These are phyloP conservation scores for Diorhabda sublineata DNA, from an alignment of 1,140 invertebrate species.

Conservation along the genomic window DNA sequence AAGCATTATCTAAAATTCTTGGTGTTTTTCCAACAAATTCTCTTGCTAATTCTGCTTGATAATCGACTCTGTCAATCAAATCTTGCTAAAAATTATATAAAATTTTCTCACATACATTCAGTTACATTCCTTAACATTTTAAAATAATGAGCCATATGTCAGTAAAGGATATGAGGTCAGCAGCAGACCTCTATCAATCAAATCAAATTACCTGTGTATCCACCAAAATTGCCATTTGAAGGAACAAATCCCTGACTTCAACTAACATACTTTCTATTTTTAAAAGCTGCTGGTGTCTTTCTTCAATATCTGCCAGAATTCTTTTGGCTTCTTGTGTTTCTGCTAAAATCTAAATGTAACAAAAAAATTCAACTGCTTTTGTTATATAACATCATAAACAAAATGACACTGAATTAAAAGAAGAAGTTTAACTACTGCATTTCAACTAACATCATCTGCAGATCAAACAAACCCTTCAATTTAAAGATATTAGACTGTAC, in stretches of 20 bases:
- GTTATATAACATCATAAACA: neutral
- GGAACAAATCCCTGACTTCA: constrained; percentile 80
- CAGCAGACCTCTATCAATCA: no score
- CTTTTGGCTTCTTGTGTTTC: constrained; percentile 77
- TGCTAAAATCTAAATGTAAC: constrained; percentile 62
- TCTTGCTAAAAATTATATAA: constrained; percentile 59
- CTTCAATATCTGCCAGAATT: constrained; percentile 77
- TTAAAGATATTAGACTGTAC: no score
- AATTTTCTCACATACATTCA: no score
- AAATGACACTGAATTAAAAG: no score
- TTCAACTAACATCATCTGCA: no score
- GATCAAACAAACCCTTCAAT: no score
- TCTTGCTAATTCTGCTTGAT: constrained; percentile 63
- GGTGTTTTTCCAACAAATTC: constrained; percentile 62
- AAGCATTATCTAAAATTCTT: constrained; percentile 63
- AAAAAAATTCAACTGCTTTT: neutral
- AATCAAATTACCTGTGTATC: constrained; percentile 60
- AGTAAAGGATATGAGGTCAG: no score
- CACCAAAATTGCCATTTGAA: constrained; percentile 71
- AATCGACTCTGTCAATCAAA: constrained; percentile 66
- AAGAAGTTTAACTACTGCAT: no score
- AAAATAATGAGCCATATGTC: no score
- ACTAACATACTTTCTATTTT: constrained; percentile 77
- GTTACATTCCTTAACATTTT: no score
- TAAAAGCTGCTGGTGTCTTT: constrained; percentile 75